phyloP scores from a whole-genome alignment of 1,140 invertebrate genomes.

The Catajapyx aquilonaris region DNA sequence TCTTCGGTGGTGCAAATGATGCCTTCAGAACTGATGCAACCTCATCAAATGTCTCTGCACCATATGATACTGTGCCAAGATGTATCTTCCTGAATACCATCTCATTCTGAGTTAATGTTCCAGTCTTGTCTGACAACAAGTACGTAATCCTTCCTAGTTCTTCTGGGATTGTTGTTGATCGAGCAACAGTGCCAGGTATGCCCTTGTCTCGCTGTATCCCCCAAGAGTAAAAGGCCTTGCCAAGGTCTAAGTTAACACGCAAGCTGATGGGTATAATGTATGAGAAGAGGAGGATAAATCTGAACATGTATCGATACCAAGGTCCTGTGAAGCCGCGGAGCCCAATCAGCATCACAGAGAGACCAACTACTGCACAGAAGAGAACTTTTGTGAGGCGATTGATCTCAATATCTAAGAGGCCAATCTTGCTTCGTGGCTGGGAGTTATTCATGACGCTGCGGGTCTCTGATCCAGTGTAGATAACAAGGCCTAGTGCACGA shows the following conservation, averaged over 20 bases:
- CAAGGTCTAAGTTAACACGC: slow-evolving; percentile 95
- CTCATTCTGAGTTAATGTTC: slow-evolving; percentile 95
- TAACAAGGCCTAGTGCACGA: slow-evolving; percentile 77
- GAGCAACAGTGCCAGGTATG: slow-evolving; percentile 84
- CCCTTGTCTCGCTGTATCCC: slow-evolving; percentile 83
- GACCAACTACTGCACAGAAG: slow-evolving; percentile 74
- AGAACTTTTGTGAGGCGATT: slow-evolving; percentile 90
- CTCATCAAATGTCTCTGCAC: slow-evolving; percentile 71
- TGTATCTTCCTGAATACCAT: slow-evolving; percentile 95
- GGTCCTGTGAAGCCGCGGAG: slow-evolving; percentile 86
- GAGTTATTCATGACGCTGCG: slow-evolving; percentile 97
- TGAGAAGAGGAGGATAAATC: slow-evolving; percentile 92
- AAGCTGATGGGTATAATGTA: slow-evolving; percentile 98
- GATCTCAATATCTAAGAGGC: slow-evolving; percentile 83
- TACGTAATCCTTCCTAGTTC: slow-evolving; percentile 93
- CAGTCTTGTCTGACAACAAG: slow-evolving; percentile 92
- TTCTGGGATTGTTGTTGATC: slow-evolving; percentile 97
- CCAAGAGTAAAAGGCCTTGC: slow-evolving; percentile 94
- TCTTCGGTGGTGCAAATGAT: too few relatives aligned
- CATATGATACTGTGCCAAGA: slow-evolving; percentile 70
- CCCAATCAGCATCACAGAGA: slow-evolving; percentile 86
- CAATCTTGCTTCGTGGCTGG: slow-evolving; percentile 81
- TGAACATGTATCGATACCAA: slow-evolving; percentile 92
- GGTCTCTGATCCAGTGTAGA: slow-evolving; percentile 93
- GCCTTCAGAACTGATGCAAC: too few relatives aligned